A percentile compares a stretch with the other conserved stretches of the same genome.
These are phyloP conservation scores for Drosophila sp. DNA, from an alignment of 1,140 invertebrate species.

Conservation along the genomic window DNA sequence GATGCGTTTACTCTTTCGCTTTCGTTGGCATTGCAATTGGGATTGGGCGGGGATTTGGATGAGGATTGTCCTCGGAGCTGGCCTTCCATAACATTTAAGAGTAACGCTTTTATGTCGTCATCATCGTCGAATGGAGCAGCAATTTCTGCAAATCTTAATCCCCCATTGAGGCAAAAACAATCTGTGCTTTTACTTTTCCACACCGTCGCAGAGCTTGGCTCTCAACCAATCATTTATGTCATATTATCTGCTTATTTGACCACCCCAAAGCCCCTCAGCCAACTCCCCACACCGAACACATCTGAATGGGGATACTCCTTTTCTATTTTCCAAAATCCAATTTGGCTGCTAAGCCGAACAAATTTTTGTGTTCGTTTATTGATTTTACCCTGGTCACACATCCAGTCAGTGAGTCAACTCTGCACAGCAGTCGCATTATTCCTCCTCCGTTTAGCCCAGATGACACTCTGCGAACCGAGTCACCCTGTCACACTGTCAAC, in stretches of 20 bases:
- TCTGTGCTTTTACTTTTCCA: constrained; percentile 58
- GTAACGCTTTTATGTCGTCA: constrained; percentile 51
- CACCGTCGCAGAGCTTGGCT: background rate
- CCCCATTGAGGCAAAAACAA: constrained; percentile 55
- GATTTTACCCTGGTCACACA: constrained; percentile 47
- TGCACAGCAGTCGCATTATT: constrained; percentile 11
- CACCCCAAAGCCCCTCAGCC: constrained; percentile 6
- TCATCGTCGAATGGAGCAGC: constrained; percentile 44
- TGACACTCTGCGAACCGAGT: background rate
- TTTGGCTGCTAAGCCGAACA: constrained; percentile 72
- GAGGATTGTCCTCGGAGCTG: background rate
- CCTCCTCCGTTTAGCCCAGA: background rate
- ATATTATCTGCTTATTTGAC: constrained; percentile 72
- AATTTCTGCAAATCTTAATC: constrained; percentile 59
- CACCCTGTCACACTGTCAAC: too few relatives aligned
- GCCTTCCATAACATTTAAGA: constrained; percentile 59
- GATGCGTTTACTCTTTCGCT: constrained; percentile 74
- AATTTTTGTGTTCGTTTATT: constrained; percentile 61
- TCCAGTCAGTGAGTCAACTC: background rate
- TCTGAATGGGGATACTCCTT: constrained; percentile 16
- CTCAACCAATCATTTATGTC: constrained; percentile 45
- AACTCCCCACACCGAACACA: background rate
- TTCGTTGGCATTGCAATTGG: constrained; percentile 40
- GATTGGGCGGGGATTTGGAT: constrained; percentile 1
- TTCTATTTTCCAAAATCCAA: constrained; percentile 66